phyloP scores from a whole-genome alignment of 1,140 invertebrate species.

The Dermatophagoides farinae region DNA sequence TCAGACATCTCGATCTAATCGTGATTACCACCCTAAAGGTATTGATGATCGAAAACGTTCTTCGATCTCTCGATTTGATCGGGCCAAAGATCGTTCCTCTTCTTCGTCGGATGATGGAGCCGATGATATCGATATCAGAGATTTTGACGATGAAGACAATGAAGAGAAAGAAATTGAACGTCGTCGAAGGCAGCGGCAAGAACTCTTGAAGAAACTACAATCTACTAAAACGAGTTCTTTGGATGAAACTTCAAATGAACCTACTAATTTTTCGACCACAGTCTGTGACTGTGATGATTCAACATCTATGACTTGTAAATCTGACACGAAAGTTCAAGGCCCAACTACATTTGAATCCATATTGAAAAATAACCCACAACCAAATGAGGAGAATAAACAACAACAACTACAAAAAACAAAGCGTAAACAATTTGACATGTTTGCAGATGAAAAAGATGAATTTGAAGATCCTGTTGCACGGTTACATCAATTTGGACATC shows the following conservation, averaged over 20 bases:
- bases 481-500: not conserved
- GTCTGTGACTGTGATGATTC: not conserved
- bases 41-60: not conserved
- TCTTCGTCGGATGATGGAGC: not conserved
- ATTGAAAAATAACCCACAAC: not conserved
- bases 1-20: not conserved
- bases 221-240: constrained; percentile 19
- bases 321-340: not conserved
- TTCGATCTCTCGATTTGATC: constrained; percentile 10
- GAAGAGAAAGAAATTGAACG: constrained; percentile 87
- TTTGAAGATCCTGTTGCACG: constrained; percentile 30
- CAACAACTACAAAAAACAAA: constrained; percentile 38
- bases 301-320: not conserved
- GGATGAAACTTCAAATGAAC: not conserved
- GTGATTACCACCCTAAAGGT: too few relatives aligned
- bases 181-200: constrained; percentile 66
- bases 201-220: constrained; percentile 47
- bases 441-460: constrained; percentile 38
- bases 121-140: constrained; percentile 28
- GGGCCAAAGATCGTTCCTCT: constrained; percentile 4
- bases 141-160: constrained; percentile 55
- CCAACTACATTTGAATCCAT: not conserved
- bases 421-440: constrained; percentile 56
- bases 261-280: not conserved
- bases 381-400: not conserved